Conservation (phyloP, 2,888 invertebrate species). For the Eupelmus urozonus region DNA sequence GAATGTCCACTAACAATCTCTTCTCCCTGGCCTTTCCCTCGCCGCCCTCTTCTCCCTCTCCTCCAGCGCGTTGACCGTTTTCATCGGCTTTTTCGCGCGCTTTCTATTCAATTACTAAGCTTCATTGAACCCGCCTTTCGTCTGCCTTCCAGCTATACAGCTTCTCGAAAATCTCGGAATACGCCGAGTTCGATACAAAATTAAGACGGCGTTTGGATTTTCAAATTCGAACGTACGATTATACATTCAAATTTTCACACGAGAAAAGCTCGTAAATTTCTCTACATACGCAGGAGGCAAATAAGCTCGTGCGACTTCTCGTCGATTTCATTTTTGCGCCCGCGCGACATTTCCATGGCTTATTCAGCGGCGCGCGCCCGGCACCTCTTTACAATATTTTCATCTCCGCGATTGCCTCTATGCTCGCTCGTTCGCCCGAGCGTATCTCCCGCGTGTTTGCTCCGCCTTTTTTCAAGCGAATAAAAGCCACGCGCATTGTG, state of each 20-base stretch:
- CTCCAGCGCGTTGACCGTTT: constrained; percentile 14
- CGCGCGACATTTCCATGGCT: constrained; percentile 33
- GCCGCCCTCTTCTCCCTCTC: constrained; percentile 1
- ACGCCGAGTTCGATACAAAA: no score
- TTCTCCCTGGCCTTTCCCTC: constrained; percentile 42
- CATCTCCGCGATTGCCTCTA: constrained; percentile 11
- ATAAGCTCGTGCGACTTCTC: constrained; percentile 9
- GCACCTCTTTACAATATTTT: constrained; percentile 23
- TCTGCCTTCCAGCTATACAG: background rate
- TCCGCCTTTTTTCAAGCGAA: constrained; percentile 1
- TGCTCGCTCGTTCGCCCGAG: constrained; percentile 27
- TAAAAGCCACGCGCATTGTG: constrained; percentile 11
- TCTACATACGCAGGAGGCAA: background rate
- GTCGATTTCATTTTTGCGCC: constrained; percentile 21
- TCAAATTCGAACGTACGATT: constrained; percentile 42
- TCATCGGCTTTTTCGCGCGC: constrained; percentile 19
- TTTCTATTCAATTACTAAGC: constrained; percentile 31
- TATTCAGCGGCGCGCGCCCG: constrained; percentile 7
- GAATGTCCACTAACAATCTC: constrained; percentile 72
- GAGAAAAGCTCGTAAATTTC: background rate
- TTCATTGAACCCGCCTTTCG: background rate
- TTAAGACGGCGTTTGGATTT: constrained; percentile 27
- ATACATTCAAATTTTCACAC: constrained; percentile 11
- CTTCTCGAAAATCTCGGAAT: no score
- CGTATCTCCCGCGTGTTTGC: constrained; percentile 4